phyloP scores from a whole-genome alignment of 2,797 vertebrate species.

The Eutrigla gurnardus region DNA sequence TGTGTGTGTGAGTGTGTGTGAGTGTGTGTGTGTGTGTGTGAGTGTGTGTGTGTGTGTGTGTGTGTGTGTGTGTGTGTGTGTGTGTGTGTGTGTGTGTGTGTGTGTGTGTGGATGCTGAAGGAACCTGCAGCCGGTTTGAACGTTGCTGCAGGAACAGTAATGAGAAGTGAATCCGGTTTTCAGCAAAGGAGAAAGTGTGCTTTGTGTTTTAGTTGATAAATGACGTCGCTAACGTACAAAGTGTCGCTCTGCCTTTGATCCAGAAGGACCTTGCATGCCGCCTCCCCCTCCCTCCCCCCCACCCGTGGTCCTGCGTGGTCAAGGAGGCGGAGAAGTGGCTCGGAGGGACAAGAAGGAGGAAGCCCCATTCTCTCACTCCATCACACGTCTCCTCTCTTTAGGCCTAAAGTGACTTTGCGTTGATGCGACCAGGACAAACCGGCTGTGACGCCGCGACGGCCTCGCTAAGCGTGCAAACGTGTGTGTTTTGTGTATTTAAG shows the following conservation, averaged over 20 bases:
- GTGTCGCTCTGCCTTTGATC: constrained; percentile 57
- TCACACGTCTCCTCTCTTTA: constrained; percentile 79
- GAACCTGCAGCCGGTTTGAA: constrained; percentile 32
- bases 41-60: constrained; percentile 1
- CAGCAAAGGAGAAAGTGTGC: constrained; percentile 3
- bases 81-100: neutral
- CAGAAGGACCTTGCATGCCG: constrained; percentile 64
- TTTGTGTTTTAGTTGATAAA: constrained; percentile 32
- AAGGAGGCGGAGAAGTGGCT: constrained; percentile 77
- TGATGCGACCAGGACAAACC: constrained; percentile 79
- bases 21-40: constrained; percentile 13
- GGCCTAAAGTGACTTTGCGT: constrained; percentile 80
- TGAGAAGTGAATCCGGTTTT: neutral
- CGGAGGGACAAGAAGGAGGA: constrained; percentile 75
- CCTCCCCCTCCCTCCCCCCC: constrained; percentile 28
- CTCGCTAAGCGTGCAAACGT: constrained; percentile 63
- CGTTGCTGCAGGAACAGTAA: constrained; percentile 33
- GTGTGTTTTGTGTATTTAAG: constrained; percentile 63
- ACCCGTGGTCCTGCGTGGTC: constrained; percentile 69
- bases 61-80: constrained; percentile 2
- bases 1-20: constrained; percentile 17
- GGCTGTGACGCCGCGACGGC: constrained; percentile 69
- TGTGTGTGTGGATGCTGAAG: constrained; percentile 16
- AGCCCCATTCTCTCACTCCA: constrained; percentile 76
- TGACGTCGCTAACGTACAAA: constrained; percentile 39